phyloP scores from a whole-genome alignment of 2,888 invertebrate genomes.

The Phragmatobia fuliginosa region DNA sequence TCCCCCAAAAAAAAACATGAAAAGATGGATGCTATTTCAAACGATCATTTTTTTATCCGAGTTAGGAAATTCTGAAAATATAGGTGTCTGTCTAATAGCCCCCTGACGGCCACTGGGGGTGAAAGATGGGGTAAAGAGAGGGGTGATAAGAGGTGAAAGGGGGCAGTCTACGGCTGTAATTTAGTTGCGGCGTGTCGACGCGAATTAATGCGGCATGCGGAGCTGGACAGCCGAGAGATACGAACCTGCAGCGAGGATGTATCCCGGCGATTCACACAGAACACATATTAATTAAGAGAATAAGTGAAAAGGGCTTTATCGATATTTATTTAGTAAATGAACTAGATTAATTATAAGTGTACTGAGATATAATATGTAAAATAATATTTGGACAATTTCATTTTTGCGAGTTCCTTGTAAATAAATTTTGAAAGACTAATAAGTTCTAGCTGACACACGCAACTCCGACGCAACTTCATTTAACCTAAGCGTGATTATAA shows the following conservation, averaged over 20 bases:
- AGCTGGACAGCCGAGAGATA: conserved; percentile 42
- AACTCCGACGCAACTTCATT: too few relatives aligned
- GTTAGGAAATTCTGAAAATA: conserved; percentile 46
- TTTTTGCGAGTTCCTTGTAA: too few relatives aligned
- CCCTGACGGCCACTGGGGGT: conserved; percentile 44
- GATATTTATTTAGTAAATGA: neutral
- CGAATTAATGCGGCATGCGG: conserved; percentile 47
- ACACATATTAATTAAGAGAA: conserved; percentile 22
- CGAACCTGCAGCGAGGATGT: conserved; percentile 18
- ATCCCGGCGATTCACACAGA: conserved; percentile 21
- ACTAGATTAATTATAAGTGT: neutral
- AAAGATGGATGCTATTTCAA: conserved; percentile 22
- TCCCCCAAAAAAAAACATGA: conserved; percentile 18
- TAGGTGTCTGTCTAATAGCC: conserved; percentile 57
- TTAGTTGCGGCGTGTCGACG: conserved; percentile 63
- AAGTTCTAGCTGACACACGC: too few relatives aligned
- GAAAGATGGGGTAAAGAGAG: conserved; percentile 27
- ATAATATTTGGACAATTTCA: neutral
- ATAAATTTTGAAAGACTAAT: too few relatives aligned
- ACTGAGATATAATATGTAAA: neutral
- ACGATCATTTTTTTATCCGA: conserved; percentile 24
- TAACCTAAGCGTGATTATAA: too few relatives aligned
- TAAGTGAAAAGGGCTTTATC: neutral
- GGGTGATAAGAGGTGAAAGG: conserved; percentile 24
- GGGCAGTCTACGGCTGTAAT: conserved; percentile 54